Base-by-base conservation (phyloP, 2,113 vertebrate genomes). In the Bos javanicus region DNA sequence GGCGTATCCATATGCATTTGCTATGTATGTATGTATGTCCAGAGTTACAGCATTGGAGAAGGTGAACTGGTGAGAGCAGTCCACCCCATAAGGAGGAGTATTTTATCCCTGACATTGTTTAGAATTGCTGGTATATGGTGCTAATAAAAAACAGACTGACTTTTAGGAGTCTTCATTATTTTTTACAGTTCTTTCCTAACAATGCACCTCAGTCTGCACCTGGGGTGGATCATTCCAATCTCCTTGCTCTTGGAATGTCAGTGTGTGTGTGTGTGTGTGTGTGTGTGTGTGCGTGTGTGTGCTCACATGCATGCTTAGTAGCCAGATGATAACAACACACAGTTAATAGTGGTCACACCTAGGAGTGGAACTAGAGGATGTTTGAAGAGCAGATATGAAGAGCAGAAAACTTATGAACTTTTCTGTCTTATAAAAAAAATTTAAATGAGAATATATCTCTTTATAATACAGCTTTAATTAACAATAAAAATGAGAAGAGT, bases 401-500 rank as follows among this genome's bases (percentile, higher is more conserved):
- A 60, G 33, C 21, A 96, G 26, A 90, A n/a, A 71, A 23, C n/a
- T 74, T 56, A 80, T 12, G 83, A 84, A 96, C 2, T 74, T 93
- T 57, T 87, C 26, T 80, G 48, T 54, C 74, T 50, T 52, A 19
- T 3, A 62, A 5, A 7, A 94, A 91, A 43, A 48, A 16, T 30
- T 95, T 23, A 36, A 94, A 59, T 67, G 43, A 60, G 57, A 95
- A n/a, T 50, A 16, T 71, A 48, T 76, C 21, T 36, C 36, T 36
- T 36, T 86, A 84, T 59, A 91, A 52, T 62, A 57, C 8, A 82
- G 28, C 57, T 91, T 76, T 80, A 83, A 81, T 76, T 50, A 86
- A 83, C 88, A 80, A 56, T 28, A 54, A 97, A 97, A 95, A 76
- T 88, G 78, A 93, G n/a, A 84, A 76, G 46, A 25, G 6, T 54